Base-by-base conservation (phyloP, 2,797 vertebrate species). In the Apodemus agrarius region DNA sequence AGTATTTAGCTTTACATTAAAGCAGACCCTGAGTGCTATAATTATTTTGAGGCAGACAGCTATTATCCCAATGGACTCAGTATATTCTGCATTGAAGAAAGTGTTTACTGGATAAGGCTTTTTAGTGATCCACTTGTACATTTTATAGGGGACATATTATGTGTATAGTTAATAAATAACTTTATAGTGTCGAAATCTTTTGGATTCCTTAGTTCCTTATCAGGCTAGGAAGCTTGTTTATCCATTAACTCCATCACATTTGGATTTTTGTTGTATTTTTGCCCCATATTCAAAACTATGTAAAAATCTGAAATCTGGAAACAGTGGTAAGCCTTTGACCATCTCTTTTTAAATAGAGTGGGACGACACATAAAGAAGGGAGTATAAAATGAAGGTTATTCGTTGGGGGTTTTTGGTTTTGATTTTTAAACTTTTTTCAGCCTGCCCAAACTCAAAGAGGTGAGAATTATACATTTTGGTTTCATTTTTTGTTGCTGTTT, bases 161-260 rank as follows among this genome's bases (percentile, higher is more conserved):
- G 96, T 97, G 97, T 97, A 96, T 98, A 97, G 97, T 92, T 82
- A 96, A 98, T 98, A 98, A 98, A 98, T 98, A 98, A 96, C 93
- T 97, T 97, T 96, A 91, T 97, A 98, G 97, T 96, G 91, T 97
- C 89, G 84, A 83, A 96, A 96, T 97, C 96, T 96, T 98, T 91
- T 97, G 81, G 96, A 96, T 97, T 97, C 88, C 93, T 97, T 96
- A 96, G 95, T 97, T 98, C 86, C 96, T 97, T 97, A 49, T 61
- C 95, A 97, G 97, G 96, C 83, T 97, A 91, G 93, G 49, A 95
- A 95, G 76, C 72, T 81, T 85, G 65, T 94, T 97, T 92, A 90
- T 67, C 46, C 61, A 81, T 92, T 95, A 49, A 94, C 93, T 93
- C 49, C 67, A 95, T 93, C 90, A 80, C 89, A 65, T 81, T 97